These are phyloP conservation scores for Psettodes erumei DNA, from an alignment of 2,113 vertebrate species.

Conservation along the genomic window DNA sequence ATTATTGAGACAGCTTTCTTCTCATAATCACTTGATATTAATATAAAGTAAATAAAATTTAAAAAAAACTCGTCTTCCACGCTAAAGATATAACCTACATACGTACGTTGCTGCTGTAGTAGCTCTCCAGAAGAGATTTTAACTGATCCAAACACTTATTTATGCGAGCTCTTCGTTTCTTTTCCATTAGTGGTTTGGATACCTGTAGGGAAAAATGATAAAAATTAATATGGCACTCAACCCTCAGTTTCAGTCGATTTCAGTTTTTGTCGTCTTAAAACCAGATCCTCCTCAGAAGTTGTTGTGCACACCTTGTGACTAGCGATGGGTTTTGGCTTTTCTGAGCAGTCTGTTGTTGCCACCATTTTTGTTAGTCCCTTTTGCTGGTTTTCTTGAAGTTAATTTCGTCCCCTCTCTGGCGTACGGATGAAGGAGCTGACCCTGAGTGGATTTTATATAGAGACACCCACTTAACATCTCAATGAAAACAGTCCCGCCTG, in stretches of 20 bases:
- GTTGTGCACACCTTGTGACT: conserved; percentile 75
- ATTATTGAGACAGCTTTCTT: not conserved
- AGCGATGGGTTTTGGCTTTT: conserved; percentile 62
- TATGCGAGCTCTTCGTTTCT: conserved; percentile 89
- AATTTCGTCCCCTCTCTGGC: conserved; percentile 30
- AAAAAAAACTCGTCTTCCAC: no score
- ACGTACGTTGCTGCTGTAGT: conserved; percentile 89
- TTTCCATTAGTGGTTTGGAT: conserved; percentile 93
- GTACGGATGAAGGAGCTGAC: conserved; percentile 60
- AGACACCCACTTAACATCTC: conserved; percentile 83
- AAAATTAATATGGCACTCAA: not conserved
- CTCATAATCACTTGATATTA: not conserved
- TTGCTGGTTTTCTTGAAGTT: conserved; percentile 29
- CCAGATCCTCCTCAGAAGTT: not conserved
- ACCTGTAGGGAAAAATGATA: conserved; percentile 71
- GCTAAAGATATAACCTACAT: not conserved
- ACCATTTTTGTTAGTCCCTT: conserved; percentile 74
- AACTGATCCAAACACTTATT: conserved; percentile 90
- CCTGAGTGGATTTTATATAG: conserved; percentile 79
- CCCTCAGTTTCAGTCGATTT: not conserved
- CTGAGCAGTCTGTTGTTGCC: conserved; percentile 67
- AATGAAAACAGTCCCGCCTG: conserved; percentile 75
- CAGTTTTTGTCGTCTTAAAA: not conserved
- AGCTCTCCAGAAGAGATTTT: conserved; percentile 86
- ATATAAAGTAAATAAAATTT: not conserved